A percentile compares a stretch with the other conserved stretches of the same genome.
Evolutionary conservation across 2,113 vertebrate species (phyloP).

Genomic region (Hipposideros armiger): DNA sequence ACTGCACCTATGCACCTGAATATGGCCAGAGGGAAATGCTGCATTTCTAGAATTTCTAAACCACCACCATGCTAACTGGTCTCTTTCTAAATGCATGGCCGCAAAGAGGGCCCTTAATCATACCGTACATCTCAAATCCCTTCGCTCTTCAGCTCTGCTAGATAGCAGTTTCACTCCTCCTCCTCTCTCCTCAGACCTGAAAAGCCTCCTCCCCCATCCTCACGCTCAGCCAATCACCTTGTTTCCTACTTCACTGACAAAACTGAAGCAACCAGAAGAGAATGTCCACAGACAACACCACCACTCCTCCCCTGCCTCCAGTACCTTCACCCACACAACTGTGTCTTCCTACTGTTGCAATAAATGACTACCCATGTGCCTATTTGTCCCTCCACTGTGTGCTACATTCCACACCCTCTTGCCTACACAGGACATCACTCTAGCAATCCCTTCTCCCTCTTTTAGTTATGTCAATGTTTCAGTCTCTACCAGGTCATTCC

Average conservation of each 20-base stretch:
- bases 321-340: not conserved
- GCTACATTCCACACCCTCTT: not conserved
- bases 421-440: not conserved
- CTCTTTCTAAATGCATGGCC: not conserved
- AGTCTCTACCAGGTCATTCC: conserved; percentile 31
- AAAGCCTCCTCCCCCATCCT: not conserved
- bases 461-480: not conserved
- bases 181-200: not conserved
- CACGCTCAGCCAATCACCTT: conserved; percentile 45
- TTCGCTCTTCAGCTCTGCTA: not conserved
- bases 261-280: conserved; percentile 54
- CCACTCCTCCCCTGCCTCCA: conserved; percentile 21
- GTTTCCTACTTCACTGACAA: conserved; percentile 64
- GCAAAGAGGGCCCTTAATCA: not conserved
- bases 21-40: not conserved
- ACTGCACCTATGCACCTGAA: not conserved
- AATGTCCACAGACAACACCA: conserved; percentile 54
- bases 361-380: conserved; percentile 3
- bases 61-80: no score
- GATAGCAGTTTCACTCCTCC: not conserved
- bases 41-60: no score
- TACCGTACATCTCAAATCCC: no score
- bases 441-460: not conserved
- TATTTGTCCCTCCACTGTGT: not conserved
- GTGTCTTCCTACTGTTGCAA: conserved; percentile 19